These are phyloP conservation scores for Characodon lateralis DNA, from an alignment of 2,797 vertebrate genomes.

Conservation along the genomic window DNA sequence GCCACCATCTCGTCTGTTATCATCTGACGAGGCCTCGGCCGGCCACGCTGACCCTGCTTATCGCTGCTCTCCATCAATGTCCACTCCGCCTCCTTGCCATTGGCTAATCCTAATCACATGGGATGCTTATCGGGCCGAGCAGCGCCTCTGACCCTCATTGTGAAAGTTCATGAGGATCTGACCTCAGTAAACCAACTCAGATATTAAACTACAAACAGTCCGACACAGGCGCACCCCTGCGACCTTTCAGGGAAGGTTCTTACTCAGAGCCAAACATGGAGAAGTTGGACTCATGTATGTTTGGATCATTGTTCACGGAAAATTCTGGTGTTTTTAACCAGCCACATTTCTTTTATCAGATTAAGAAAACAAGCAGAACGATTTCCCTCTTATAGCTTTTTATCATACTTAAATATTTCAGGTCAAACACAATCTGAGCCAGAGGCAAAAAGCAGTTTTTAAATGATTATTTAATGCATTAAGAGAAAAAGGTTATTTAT, in stretches of 20 bases:
- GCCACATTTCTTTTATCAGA: too few species aligned
- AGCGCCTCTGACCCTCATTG: slow-evolving; percentile 65
- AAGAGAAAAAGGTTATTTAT: neutral
- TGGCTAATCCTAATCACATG: slow-evolving; percentile 56
- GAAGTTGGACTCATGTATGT: too few species aligned
- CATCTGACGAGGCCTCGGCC: slow-evolving; percentile 42
- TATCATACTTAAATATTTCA: too few species aligned
- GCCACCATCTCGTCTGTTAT: slow-evolving; percentile 46
- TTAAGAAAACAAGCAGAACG: too few species aligned
- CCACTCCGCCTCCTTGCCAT: slow-evolving; percentile 50
- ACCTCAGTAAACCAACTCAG: slow-evolving; percentile 57
- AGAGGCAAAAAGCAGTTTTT: neutral
- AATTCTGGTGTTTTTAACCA: too few species aligned
- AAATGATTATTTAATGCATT: neutral
- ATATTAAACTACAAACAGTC: slow-evolving; percentile 61
- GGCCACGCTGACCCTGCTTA: slow-evolving; percentile 67
- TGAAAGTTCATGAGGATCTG: slow-evolving; percentile 61
- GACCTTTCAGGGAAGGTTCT: neutral
- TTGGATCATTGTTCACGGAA: too few species aligned
- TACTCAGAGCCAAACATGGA: too few species aligned
- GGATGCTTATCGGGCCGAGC: slow-evolving; percentile 65
- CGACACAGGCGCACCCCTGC: neutral
- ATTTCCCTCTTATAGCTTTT: too few species aligned
- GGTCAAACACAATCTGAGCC: too few species aligned
- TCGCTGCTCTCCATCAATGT: slow-evolving; percentile 74